Evolutionary conservation across 1,140 invertebrate species (phyloP).

Genomic region (Scaptomyza hsui): DNA sequence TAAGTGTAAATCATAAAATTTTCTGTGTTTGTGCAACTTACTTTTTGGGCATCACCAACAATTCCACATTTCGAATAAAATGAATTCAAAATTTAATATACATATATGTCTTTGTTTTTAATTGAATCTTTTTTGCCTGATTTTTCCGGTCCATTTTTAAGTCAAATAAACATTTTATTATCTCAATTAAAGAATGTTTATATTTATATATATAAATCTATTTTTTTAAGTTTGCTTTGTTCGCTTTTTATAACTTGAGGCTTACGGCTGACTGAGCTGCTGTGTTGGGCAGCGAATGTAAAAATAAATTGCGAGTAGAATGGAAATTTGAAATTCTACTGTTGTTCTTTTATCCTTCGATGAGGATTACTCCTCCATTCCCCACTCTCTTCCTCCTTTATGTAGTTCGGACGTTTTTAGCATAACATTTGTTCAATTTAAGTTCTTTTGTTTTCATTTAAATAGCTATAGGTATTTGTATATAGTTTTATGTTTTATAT

Average conservation of each 20-base stretch:
- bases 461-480: slow-evolving; percentile 43
- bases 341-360: slow-evolving; percentile 3
- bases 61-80: background rate
- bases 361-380: background rate
- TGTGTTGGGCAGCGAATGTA: slow-evolving; percentile 14
- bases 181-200: slow-evolving; percentile 28
- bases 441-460: slow-evolving; percentile 4
- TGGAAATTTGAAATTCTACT: slow-evolving; percentile 19
- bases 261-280: slow-evolving; percentile 29
- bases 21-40: background rate
- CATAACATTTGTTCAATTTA: slow-evolving; percentile 41
- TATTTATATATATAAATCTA: slow-evolving; percentile 16
- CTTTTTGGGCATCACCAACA: slow-evolving; percentile 5
- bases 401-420: slow-evolving; percentile 37
- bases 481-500: slow-evolving; percentile 27
- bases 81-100: slow-evolving; percentile 4
- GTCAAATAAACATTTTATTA: slow-evolving; percentile 16
- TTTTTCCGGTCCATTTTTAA: slow-evolving; percentile 2
- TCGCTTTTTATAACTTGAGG: slow-evolving; percentile 22
- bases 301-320: slow-evolving; percentile 25
- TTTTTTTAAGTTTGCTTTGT: slow-evolving; percentile 28
- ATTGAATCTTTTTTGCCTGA: slow-evolving; percentile 35
- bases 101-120: slow-evolving; percentile 2
- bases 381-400: background rate
- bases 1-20: slow-evolving; percentile 7